Conservation (phyloP, 1,140 invertebrate genomes). For the Portunus trituberculatus region DNA sequence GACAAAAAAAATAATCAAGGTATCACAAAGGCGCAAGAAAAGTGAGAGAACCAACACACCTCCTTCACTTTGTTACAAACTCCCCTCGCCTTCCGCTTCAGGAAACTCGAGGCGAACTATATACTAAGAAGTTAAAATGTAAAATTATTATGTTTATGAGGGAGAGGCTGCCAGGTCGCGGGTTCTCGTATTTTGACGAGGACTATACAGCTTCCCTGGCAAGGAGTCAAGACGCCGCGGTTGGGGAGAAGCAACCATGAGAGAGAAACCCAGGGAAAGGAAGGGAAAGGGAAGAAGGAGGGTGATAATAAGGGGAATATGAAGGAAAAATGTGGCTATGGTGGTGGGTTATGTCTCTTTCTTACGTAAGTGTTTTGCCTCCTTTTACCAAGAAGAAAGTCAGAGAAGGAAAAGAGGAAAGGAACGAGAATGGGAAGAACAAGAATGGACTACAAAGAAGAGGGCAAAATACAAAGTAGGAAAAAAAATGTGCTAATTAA, state of each 20-base stretch:
- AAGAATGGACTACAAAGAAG: too few relatives aligned
- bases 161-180: not conserved
- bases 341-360: too few relatives aligned
- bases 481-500: too few relatives aligned
- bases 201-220: not conserved
- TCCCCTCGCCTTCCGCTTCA: not conserved
- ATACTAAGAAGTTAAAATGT: not conserved
- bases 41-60: not conserved
- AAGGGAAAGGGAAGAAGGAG: not conserved
- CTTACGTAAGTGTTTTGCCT: too few relatives aligned
- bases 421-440: too few relatives aligned
- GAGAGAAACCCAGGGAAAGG: not conserved
- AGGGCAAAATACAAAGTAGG: too few relatives aligned
- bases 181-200: not conserved
- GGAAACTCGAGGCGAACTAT: not conserved
- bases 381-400: too few relatives aligned
- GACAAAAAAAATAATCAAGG: not conserved
- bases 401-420: too few relatives aligned
- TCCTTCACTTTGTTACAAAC: not conserved
- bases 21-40: not conserved
- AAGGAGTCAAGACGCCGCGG: not conserved
- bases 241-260: too few relatives aligned
- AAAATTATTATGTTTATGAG: constrained; percentile 24
- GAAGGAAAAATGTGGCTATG: too few relatives aligned
- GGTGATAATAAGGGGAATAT: not conserved